Percentiles rank a stretch among this genome's conserved stretches.
These are phyloP conservation scores for Apocheima hispidaria DNA, from an alignment of 2,888 invertebrate genomes.

Conservation along the genomic window DNA sequence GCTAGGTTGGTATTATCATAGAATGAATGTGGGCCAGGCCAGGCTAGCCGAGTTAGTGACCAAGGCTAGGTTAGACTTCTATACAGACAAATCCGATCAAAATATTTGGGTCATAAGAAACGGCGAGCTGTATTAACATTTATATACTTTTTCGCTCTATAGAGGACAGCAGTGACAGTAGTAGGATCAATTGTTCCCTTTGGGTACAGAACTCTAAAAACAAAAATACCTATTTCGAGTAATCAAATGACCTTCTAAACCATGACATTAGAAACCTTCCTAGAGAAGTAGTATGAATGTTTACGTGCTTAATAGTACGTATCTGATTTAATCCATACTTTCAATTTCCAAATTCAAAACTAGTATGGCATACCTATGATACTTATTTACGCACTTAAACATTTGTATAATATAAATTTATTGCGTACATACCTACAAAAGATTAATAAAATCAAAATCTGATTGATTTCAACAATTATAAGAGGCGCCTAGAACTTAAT, in stretches of 20 bases:
- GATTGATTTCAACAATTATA: background rate
- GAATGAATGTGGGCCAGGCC: slow-evolving; percentile 59
- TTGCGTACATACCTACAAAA: background rate
- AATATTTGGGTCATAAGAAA: slow-evolving; percentile 49
- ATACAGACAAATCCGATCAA: slow-evolving; percentile 46
- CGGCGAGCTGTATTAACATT: background rate
- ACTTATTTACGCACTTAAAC: too few species aligned
- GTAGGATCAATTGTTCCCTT: too few species aligned
- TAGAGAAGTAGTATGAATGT: too few species aligned
- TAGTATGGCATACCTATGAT: too few species aligned
- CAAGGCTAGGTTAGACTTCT: slow-evolving; percentile 53
- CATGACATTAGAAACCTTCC: too few species aligned
- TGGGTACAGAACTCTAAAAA: background rate
- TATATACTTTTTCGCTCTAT: background rate
- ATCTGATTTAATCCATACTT: too few species aligned
- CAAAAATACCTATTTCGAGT: too few species aligned
- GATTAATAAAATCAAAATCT: background rate
- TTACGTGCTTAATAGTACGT: too few species aligned
- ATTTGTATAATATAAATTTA: too few species aligned
- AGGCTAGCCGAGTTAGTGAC: slow-evolving; percentile 48
- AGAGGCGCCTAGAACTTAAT: slow-evolving; percentile 7
- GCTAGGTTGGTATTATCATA: slow-evolving; percentile 42
- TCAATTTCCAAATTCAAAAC: too few species aligned
- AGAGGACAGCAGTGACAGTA: too few species aligned
- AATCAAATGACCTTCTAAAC: too few species aligned